Evolutionary conservation across 2,888 invertebrate genomes (phyloP).

Genomic region (Amiota minor): DNA sequence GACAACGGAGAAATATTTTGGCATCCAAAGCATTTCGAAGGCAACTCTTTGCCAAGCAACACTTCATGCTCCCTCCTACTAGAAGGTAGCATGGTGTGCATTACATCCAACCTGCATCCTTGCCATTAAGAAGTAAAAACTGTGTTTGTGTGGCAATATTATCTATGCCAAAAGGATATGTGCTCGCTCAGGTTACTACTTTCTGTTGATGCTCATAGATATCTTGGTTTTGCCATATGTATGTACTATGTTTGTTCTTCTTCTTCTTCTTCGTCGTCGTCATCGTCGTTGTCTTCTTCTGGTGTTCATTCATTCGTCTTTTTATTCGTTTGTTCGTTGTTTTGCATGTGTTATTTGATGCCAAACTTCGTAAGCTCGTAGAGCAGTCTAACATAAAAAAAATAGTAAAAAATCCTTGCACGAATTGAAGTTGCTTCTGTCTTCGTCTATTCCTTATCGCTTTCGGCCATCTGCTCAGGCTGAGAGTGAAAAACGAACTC

Average conservation of each 20-base stretch:
- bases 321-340: background rate
- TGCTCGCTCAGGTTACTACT: slow-evolving; percentile 14
- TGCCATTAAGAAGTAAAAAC: background rate
- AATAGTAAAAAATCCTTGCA: slow-evolving; percentile 5
- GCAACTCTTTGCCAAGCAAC: slow-evolving; percentile 16
- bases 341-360: background rate
- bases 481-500: slow-evolving; percentile 7
- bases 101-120: background rate
- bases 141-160: slow-evolving; percentile 27
- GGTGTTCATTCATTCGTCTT: background rate
- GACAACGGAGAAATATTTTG: slow-evolving; percentile 15
- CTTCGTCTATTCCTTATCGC: background rate
- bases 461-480: slow-evolving; percentile 13
- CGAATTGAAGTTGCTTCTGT: slow-evolving; percentile 3
- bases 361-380: background rate
- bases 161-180: slow-evolving; percentile 37
- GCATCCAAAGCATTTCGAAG: slow-evolving; percentile 7
- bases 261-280: background rate
- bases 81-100: background rate
- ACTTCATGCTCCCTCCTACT: slow-evolving; percentile 2
- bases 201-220: background rate
- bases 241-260: background rate
- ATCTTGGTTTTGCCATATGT: background rate
- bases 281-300: background rate
- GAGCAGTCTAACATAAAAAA: background rate